Conservation (phyloP, 2,797 vertebrate species). For the Dicrostonyx torquatus region DNA sequence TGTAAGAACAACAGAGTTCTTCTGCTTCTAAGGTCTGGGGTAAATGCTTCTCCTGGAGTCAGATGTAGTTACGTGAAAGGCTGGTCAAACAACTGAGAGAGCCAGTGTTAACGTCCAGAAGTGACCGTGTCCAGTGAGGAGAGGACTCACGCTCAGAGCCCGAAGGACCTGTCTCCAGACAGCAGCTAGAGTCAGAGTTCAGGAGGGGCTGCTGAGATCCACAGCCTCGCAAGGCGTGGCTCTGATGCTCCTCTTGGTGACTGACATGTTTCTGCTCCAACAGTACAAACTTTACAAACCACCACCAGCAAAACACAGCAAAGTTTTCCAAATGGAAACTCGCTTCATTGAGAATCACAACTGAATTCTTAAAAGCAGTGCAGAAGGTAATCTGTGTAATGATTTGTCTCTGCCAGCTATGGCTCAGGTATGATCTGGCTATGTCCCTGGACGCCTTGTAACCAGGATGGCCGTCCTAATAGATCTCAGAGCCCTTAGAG, state of each 20-base stretch:
- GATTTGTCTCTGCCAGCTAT: background rate
- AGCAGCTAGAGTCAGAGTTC: background rate
- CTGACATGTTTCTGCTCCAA: background rate
- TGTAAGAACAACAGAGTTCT: background rate
- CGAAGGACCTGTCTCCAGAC: background rate
- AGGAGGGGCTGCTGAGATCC: rapidly evolving
- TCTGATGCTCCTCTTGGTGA: background rate
- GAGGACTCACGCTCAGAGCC: background rate
- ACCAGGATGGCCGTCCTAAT: background rate
- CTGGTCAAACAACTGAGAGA: background rate
- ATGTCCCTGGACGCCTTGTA: background rate
- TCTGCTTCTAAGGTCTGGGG: background rate
- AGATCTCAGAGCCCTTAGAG: background rate
- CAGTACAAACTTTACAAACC: background rate
- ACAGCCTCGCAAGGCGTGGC: too few relatives aligned
- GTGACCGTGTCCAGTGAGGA: background rate
- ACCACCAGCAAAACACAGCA: background rate
- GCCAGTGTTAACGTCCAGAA: background rate
- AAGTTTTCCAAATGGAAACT: background rate
- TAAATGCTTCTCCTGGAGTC: background rate
- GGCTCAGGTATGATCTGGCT: background rate
- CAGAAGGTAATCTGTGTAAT: background rate
- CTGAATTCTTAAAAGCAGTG: background rate
- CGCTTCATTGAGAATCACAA: background rate
- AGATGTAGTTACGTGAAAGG: background rate